phyloP scores from a whole-genome alignment of 1,140 invertebrate genomes.

The Heliconius melpomene region DNA sequence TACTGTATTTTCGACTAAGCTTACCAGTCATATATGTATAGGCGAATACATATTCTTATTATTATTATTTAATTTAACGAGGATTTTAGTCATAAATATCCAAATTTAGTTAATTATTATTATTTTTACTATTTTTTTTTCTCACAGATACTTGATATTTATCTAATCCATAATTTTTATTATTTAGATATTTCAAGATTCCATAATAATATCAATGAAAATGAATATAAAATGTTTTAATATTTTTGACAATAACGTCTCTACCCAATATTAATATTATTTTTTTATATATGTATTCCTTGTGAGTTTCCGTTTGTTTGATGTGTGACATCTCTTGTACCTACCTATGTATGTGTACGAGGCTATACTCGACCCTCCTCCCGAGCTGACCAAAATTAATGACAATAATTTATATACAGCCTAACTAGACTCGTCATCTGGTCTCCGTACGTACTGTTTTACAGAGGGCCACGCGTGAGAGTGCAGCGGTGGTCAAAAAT shows the following conservation, averaged over 20 bases:
- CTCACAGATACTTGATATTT: constrained; percentile 62
- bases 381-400: constrained; percentile 72
- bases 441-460: constrained; percentile 59
- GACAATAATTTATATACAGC: constrained; percentile 78
- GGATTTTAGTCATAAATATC: constrained; percentile 80
- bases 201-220: constrained; percentile 46
- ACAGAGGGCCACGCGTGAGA: constrained; percentile 40
- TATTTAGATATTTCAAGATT: constrained; percentile 49
- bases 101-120: constrained; percentile 78
- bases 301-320: background rate
- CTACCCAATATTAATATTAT: constrained; percentile 28
- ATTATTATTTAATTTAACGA: constrained; percentile 69
- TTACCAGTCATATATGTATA: constrained; percentile 79
- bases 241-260: constrained; percentile 47
- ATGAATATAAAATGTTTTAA: constrained; percentile 42
- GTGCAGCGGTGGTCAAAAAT: constrained; percentile 47
- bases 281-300: constrained; percentile 23
- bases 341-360: constrained; percentile 29
- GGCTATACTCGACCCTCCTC: constrained; percentile 51
- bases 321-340: constrained; percentile 11
- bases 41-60: constrained; percentile 65
- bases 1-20: constrained; percentile 74
- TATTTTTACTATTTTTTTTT: constrained; percentile 53
- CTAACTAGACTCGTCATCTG: constrained; percentile 63
- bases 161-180: constrained; percentile 65